A percentile compares a stretch with the other conserved stretches of the same genome.
Conservation (phyloP, 2,888 invertebrate genomes). For the Blastobasis adustella region DNA sequence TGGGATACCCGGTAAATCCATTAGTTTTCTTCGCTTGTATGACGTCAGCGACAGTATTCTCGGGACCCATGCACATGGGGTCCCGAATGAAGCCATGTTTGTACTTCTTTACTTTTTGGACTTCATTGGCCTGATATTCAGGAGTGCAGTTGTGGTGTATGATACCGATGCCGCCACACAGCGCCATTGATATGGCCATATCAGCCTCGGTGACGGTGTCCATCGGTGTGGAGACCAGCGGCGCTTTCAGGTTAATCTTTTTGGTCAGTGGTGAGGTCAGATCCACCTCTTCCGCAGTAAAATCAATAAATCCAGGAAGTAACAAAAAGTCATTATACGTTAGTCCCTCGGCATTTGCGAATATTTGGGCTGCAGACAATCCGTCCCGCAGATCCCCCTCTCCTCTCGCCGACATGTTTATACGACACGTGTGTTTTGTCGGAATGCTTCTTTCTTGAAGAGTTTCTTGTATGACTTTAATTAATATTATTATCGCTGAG, state of each 20-base stretch:
- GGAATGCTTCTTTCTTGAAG: too few species aligned
- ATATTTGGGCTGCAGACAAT: slow-evolving; percentile 86
- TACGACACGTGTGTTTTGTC: too few species aligned
- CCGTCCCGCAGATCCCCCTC: slow-evolving; percentile 82
- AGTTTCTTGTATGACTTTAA: too few species aligned
- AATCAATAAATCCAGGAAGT: slow-evolving; percentile 97
- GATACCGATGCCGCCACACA: slow-evolving; percentile 97
- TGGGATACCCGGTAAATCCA: slow-evolving; percentile 97
- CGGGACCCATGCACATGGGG: slow-evolving; percentile 95
- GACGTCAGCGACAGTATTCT: slow-evolving; percentile 91
- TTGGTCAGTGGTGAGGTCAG: slow-evolving; percentile 93
- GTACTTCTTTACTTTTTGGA: slow-evolving; percentile 97
- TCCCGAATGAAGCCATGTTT: slow-evolving; percentile 99
- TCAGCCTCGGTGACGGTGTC: slow-evolving; percentile 99
- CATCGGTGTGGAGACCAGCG: slow-evolving; percentile 98
- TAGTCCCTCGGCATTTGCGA: slow-evolving; percentile 84
- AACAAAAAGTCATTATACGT: slow-evolving; percentile 98
- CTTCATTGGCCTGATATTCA: slow-evolving; percentile 96
- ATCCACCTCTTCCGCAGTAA: slow-evolving; percentile 93
- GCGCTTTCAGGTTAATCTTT: slow-evolving; percentile 90
- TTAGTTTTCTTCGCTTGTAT: slow-evolving; percentile 90
- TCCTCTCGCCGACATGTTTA: slow-evolving; percentile 41
- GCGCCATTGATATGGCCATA: slow-evolving; percentile 99
- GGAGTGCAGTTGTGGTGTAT: slow-evolving; percentile 97
- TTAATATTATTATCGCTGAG: too few species aligned